Evolutionary conservation across 2,113 vertebrate species (phyloP), one percentile per base, ranked within the genome.

Genomic region (Amphilophus citrinellus): DNA sequence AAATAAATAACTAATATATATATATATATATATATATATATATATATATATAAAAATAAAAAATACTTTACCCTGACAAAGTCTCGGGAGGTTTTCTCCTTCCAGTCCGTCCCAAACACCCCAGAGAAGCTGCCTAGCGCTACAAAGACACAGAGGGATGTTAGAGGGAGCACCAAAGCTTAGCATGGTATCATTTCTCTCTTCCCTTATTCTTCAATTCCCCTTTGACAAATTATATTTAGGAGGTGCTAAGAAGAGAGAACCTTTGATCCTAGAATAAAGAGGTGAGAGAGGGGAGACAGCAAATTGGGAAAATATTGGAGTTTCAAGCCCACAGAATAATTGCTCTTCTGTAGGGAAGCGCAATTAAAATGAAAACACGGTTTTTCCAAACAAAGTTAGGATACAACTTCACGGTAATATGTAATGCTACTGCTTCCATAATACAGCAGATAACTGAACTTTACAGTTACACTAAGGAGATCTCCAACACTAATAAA

Each of bases 101-200:
- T 98, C 98, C 98, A 99, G 96, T 99, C 98, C 86, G 94, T 96
- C 94, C 98, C 98, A 95, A 99, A 99, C 59, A 99, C 97, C 95
- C 96, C 96, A 87, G 97, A 99, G 96, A 99, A 99, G 87, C 97
- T 98, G 94, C 98, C 98, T 95, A 99, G 97, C 87, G 97, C 98
- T 99, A 92, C 83, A 95, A 92, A 87, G 91, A 92, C 9, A 92
- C 91, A 88, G 20, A 84, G 3, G 7, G 35, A 60, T 42, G 59
- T 90, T 53, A 89, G 62, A 79, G 61, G 10, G 20, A 77, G 42
- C 32, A 60, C 39, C 11, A 61, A 15, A 53, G 42, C 56, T 84
- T 32, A 80, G 42, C 35, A 79, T 22, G 60, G 61, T 42, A 17
- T 37, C 22, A 61, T 27, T 18, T 20, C 2, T 61, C 27, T 76